Evolutionary conservation across 1,140 invertebrate species (phyloP), one percentile per base, ranked within the genome.

Genomic region (Lerema accius): DNA sequence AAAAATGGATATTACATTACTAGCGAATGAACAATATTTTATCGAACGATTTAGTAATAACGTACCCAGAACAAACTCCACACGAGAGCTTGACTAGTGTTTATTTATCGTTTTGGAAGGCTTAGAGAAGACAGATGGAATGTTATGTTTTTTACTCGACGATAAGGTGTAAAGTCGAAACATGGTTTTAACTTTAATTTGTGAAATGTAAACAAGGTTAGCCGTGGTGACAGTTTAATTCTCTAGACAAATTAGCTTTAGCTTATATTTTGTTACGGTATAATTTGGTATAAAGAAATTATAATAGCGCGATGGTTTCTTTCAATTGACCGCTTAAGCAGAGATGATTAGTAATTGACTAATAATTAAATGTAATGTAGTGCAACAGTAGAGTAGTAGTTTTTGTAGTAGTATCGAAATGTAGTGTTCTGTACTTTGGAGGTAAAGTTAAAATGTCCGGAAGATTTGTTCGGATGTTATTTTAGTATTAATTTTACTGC

Each of bases 91-190:
- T 66, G 73, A 60, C 73, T 84, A 80, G 82, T 89, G 83, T 89
- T 89, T 89, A 86, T 89, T 89, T 89, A 89, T 89, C 84, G 83
- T 86, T 89, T 86, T 85, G 80, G 82, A 84, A 74, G 84, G 79
- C 79, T 84, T 82, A 81, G 69, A 76, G 76, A 80, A 84, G 81
- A 86, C 84, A 84, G 82, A 83, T 80, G 84, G 84, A 89, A 86
- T 89, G 82, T 75, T 78, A 70, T 85, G 78, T 83, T 85, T 86
- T 82, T 85, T 82, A 79, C 64, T 59, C 49, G 28, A 65, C 58
- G 73, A 81, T 76, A 78, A 82, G 73, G 76, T 78, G 75, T 80
- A 80, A 83, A 78, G 70, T 76, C 72, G 67, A 73, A 70, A 71
- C 71, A 69, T 61, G 71, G 65, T 78, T 82, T 78, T 69, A 73